These are phyloP conservation scores for Phragmatobia fuliginosa DNA, from an alignment of 2,888 invertebrate genomes.

Conservation along the genomic window DNA sequence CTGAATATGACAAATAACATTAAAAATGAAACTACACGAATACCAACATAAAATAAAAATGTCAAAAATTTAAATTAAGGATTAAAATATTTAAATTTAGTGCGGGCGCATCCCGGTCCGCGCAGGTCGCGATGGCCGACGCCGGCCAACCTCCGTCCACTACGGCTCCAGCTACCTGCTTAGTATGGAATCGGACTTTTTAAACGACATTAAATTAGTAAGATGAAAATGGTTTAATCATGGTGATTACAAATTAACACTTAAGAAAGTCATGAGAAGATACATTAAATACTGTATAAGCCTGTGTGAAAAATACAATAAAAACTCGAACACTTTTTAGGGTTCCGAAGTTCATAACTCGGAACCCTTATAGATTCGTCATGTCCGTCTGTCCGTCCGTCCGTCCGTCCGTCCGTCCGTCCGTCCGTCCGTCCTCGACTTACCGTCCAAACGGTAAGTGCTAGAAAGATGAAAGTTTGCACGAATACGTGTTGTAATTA, in stretches of 20 bases:
- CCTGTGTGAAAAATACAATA: background rate
- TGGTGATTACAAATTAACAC: background rate
- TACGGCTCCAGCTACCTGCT: conserved; percentile 35
- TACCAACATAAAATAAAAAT: conserved; percentile 87
- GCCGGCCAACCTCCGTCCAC: conserved; percentile 53
- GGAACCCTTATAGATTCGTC: no score
- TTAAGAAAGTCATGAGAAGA: background rate
- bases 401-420: no score
- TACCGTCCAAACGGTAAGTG: no score
- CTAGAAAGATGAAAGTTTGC: no score
- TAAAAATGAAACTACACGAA: conserved; percentile 86
- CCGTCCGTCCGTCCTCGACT: no score
- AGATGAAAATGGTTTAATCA: background rate
- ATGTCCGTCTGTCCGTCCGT: no score
- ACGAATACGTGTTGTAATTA: no score
- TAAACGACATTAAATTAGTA: conserved; percentile 2
- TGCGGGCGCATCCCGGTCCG: conserved; percentile 75
- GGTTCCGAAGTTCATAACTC: no score
- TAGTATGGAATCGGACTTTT: conserved; percentile 60
- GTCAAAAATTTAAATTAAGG: conserved; percentile 87
- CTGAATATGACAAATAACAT: conserved; percentile 86
- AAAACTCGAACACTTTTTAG: background rate
- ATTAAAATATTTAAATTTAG: conserved; percentile 87
- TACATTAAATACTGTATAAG: background rate
- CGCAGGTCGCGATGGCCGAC: conserved; percentile 62